Evolutionary conservation across 1,140 invertebrate genomes (phyloP).

Genomic region (Cydia pomonella): DNA sequence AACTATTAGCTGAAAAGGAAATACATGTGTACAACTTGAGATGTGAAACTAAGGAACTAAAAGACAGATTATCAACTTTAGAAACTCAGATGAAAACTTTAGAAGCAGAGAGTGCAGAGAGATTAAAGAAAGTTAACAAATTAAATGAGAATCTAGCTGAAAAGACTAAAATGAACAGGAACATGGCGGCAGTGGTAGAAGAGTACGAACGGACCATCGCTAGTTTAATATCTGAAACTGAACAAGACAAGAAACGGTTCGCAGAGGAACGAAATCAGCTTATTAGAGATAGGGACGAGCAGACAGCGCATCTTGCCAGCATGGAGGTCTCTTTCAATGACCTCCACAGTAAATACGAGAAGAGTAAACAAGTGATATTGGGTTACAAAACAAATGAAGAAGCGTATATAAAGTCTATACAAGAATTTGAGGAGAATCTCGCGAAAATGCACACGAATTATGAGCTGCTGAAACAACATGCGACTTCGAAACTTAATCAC

Average conservation of each 20-base stretch:
- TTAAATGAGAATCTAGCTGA: conserved; percentile 63
- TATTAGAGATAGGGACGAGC: conserved; percentile 83
- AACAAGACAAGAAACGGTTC: conserved; percentile 79
- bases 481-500: conserved; percentile 74
- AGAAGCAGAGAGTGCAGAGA: conserved; percentile 60
- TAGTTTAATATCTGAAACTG: conserved; percentile 82
- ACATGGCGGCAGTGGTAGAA: conserved; percentile 82
- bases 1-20: conserved; percentile 73
- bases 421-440: conserved; percentile 70
- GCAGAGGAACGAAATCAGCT: conserved; percentile 67
- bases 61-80: conserved; percentile 59
- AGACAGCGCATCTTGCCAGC: conserved; percentile 86
- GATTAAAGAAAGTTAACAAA: conserved; percentile 62
- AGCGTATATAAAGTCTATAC: conserved; percentile 64
- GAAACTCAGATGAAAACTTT: conserved; percentile 66
- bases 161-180: conserved; percentile 67
- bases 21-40: conserved; percentile 64
- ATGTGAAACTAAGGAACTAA: conserved; percentile 66
- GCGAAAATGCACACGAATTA: conserved; percentile 76
- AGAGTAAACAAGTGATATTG: conserved; percentile 74
- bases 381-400: conserved; percentile 75
- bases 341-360: conserved; percentile 84
- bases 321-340: conserved; percentile 90
- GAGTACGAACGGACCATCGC: conserved; percentile 87
- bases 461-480: conserved; percentile 74